Conservation (phyloP, 2,113 vertebrate species). For the Monopterus albus region DNA sequence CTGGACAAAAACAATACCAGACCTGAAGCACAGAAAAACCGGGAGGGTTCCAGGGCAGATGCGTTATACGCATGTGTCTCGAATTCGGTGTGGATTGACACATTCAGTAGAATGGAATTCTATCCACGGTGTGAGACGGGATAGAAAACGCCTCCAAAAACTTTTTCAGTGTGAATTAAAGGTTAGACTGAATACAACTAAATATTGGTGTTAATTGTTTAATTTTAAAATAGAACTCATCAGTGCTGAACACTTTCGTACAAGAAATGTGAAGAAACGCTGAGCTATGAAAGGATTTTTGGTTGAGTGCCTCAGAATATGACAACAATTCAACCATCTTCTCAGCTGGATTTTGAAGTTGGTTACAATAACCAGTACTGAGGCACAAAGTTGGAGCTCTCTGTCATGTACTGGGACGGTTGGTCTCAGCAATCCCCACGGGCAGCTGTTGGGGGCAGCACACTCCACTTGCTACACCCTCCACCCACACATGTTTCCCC, state of each 20-base stretch:
- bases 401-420: constrained; percentile 4
- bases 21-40: too few species aligned
- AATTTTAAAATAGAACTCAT: constrained; percentile 43
- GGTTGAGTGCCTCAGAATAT: constrained; percentile 57
- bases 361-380: constrained; percentile 33
- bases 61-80: too few species aligned
- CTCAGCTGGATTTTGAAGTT: constrained; percentile 41
- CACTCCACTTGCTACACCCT: not conserved
- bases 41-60: too few species aligned
- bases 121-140: too few species aligned
- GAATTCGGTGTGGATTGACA: too few species aligned
- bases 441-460: constrained; percentile 12
- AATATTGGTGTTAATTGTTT: constrained; percentile 34
- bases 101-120: too few species aligned
- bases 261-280: constrained; percentile 40
- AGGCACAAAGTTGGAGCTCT: constrained; percentile 40
- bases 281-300: constrained; percentile 61
- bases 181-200: constrained; percentile 23
- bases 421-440: constrained; percentile 3
- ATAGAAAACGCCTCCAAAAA: too few species aligned
- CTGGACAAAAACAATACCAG: too few species aligned
- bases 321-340: constrained; percentile 43
- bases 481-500: not conserved
- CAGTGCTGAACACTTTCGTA: constrained; percentile 38
- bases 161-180: too few species aligned